Evolutionary conservation across 2,888 invertebrate species (phyloP), one percentile per base, ranked within the genome.

Genomic region (Andrena fulva): DNA sequence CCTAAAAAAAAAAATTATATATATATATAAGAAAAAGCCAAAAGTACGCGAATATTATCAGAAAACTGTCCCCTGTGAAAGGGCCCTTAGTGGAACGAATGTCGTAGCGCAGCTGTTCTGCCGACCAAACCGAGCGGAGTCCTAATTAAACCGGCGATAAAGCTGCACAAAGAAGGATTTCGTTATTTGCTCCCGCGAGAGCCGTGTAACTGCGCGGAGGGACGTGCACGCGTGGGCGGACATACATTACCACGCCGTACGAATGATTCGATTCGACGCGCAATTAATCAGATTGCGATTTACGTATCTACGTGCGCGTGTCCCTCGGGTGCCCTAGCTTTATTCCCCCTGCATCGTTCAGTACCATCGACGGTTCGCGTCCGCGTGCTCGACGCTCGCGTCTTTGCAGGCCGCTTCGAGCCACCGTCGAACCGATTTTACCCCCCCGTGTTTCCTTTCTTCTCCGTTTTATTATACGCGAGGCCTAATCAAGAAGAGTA

Each of bases 401-500:
- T 85, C 87, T 84, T 87, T 85, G 76, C 82, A 69, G 56, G 8
- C 29, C 42, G 42, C 16, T 42, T 16, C 42, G 70, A 76, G 48
- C 62, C 20, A 52, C 70, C 82, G 69, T 35, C 79, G 80, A 80
- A 80, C 73, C 83, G 72, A 56, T 73, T 59, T 70, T 52, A 80
- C 52, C 62, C 50, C 35, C 63, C 33, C 31, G 35, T 4, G 10
- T 20, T 7, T 12, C 50, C n/a, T 63, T 33, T 80, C 42, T 33
- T 31, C 29, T 10, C 29, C 31, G 59, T 85, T 84, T 85, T 89
- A 91, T 91, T 90, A 90, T 90, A 90, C 89, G 89, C 88, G 86
- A 91, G 91, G 92, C 93, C 93, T 94, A 94, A 93, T 94, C 93
- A 93, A 92, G 92, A 92, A 93, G 91, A 93, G 93, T 93, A 94